Base-by-base conservation (phyloP, 2,888 invertebrate species). In the Lasioglossum calceatum region DNA sequence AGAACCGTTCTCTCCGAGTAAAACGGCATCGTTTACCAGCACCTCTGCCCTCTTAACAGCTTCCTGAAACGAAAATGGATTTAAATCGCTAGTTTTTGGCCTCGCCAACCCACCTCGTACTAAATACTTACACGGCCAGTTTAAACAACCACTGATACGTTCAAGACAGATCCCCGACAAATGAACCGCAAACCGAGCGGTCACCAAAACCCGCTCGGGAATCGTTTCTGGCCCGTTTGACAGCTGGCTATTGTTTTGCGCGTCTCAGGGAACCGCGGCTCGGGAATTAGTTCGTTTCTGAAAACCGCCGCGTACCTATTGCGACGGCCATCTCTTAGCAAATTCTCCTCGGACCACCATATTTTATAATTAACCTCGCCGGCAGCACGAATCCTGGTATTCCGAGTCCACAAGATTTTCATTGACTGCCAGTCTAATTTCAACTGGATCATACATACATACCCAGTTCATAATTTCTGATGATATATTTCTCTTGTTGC, bases 191-290 rank as follows among this genome's bases (percentile, higher is more conserved):
- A 92, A 91, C 91, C 89, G 82, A 90, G 90, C 82, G 73, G 86
- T 85, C 87, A 89, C 92, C 90, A 91, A 92, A 92, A 87, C 54
- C 88, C 92, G 87, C 89, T 84, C 88, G 87, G 82, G 85, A 39
- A 90, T 91, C 81, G 88, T 82, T 86, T 83, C 83, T 90, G 85
- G 81, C 16, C 27, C 84, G 91, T 91, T 91, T 91, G 90, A 93
- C 92, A 89, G 89, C 90, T 91, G 81, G 86, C 89, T 93, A 93
- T 93, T 93, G 94, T 94, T 94, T 95, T 94, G 94, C 88, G 90
- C 91, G 88, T 93, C 93, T 94, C 92, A 88, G 89, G 89, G 90
- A 92, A 92, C 93, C 94, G 81, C 93, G 91, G 91, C 91, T 90
- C 91, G 89, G 91, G 94, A 89, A 94, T 94, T 94, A 93, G 92